Evolutionary conservation across 2,888 invertebrate genomes (phyloP).

Genomic region (Lasioglossum calceatum): DNA sequence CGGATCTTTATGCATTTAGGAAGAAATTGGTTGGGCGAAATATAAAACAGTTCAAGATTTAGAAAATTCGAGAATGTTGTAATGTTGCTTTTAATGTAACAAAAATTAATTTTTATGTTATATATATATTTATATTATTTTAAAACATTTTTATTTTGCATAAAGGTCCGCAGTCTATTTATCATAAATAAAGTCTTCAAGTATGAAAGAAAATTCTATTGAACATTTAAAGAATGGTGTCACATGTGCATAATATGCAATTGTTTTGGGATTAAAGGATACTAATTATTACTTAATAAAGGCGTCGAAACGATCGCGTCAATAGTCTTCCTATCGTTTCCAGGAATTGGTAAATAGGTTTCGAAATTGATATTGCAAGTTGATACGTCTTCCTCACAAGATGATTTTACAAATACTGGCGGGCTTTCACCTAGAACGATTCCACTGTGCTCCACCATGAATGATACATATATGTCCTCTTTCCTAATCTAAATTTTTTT

Average conservation of each 20-base stretch:
- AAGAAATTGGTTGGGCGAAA: too few species aligned
- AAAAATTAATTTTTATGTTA: too few species aligned
- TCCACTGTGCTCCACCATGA: slow-evolving; percentile 70
- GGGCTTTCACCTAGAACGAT: slow-evolving; percentile 71
- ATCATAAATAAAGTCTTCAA: background rate
- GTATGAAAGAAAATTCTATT: background rate
- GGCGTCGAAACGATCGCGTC: slow-evolving; percentile 71
- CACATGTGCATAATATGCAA: too few species aligned
- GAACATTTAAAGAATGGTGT: background rate
- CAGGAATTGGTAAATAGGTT: slow-evolving; percentile 53
- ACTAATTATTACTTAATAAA: slow-evolving; percentile 69
- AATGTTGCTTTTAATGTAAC: too few species aligned
- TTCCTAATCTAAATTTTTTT: slow-evolving; percentile 53
- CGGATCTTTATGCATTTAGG: too few species aligned
- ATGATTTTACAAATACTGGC: slow-evolving; percentile 60
- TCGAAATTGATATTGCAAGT: slow-evolving; percentile 64
- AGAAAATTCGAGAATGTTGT: too few species aligned
- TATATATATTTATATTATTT: too few species aligned
- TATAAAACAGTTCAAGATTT: too few species aligned
- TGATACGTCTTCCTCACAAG: slow-evolving; percentile 52
- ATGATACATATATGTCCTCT: slow-evolving; percentile 54
- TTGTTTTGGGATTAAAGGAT: background rate
- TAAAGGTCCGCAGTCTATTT: too few species aligned
- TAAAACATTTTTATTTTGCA: too few species aligned
- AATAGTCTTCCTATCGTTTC: slow-evolving; percentile 52